Conservation (phyloP, 2,797 vertebrate genomes). For the Heliangelus exortis region DNA sequence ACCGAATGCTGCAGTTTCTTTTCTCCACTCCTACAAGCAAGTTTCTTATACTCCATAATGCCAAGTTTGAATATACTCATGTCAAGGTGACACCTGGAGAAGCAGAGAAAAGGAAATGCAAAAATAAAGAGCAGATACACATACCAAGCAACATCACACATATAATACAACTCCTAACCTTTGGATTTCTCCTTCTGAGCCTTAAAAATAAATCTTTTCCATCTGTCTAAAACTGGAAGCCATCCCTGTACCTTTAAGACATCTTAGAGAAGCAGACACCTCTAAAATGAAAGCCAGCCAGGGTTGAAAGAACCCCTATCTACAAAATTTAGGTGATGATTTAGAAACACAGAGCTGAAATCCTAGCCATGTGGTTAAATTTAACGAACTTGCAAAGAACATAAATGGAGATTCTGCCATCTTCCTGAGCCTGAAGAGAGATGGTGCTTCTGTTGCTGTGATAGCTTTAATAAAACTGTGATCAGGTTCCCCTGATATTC, state of each 20-base stretch:
- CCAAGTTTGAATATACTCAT: constrained; percentile 36
- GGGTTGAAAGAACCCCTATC: background rate
- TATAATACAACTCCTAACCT: constrained; percentile 36
- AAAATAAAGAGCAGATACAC: constrained; percentile 41
- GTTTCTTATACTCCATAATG: background rate
- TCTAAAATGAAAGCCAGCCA: background rate
- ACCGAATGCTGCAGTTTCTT: background rate
- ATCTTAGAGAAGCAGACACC: background rate
- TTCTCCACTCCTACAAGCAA: constrained; percentile 1
- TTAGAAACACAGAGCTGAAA: background rate
- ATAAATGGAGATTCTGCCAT: background rate
- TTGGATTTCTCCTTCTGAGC: constrained; percentile 25
- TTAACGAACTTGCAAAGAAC: background rate
- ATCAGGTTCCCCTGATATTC: background rate
- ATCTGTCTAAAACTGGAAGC: background rate
- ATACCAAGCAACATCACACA: constrained; percentile 13
- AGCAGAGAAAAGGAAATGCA: constrained; percentile 38
- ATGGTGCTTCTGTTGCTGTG: background rate
- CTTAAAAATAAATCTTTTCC: constrained; percentile 28
- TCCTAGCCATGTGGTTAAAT: background rate
- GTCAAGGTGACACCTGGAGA: constrained; percentile 60
- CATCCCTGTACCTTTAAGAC: background rate
- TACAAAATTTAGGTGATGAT: background rate
- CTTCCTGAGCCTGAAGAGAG: background rate
- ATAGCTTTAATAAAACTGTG: background rate